phyloP scores from a whole-genome alignment of 2,113 vertebrate genomes.

The Leptosomus discolor region DNA sequence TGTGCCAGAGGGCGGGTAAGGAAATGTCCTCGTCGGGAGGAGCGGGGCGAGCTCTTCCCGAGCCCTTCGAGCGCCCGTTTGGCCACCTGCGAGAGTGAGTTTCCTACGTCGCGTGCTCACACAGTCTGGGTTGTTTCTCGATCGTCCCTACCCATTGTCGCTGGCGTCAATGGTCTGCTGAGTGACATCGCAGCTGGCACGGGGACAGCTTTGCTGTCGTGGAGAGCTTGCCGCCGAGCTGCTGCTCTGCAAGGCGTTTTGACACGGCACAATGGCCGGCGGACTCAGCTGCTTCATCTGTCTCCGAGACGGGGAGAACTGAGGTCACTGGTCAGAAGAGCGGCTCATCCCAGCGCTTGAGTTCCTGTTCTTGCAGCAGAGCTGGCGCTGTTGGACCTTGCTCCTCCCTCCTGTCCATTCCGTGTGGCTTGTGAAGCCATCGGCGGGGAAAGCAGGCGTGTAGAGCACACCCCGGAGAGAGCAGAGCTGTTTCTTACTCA shows the following conservation, averaged over 20 bases:
- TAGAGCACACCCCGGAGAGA: background rate
- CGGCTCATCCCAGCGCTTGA: background rate
- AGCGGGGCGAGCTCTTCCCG: fast-evolving
- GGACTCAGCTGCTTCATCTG: background rate
- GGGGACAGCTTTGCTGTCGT: background rate
- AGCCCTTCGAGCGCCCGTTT: background rate
- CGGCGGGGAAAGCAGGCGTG: background rate
- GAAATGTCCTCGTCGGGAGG: background rate
- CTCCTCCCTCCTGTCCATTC: background rate
- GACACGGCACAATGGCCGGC: background rate
- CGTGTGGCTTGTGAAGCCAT: background rate
- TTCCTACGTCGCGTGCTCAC: background rate
- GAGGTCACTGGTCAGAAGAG: background rate
- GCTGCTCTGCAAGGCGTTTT: background rate
- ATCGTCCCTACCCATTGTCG: background rate
- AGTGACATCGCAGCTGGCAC: background rate
- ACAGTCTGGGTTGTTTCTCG: background rate
- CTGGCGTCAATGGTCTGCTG: background rate
- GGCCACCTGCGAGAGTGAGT: background rate
- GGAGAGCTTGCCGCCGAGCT: background rate
- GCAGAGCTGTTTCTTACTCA: background rate
- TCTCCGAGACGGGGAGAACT: background rate
- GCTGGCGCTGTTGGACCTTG: background rate
- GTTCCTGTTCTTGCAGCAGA: background rate
- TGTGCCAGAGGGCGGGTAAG: background rate